phyloP scores from a whole-genome alignment of 2,797 vertebrate genomes.

The Epinephelus awoara region DNA sequence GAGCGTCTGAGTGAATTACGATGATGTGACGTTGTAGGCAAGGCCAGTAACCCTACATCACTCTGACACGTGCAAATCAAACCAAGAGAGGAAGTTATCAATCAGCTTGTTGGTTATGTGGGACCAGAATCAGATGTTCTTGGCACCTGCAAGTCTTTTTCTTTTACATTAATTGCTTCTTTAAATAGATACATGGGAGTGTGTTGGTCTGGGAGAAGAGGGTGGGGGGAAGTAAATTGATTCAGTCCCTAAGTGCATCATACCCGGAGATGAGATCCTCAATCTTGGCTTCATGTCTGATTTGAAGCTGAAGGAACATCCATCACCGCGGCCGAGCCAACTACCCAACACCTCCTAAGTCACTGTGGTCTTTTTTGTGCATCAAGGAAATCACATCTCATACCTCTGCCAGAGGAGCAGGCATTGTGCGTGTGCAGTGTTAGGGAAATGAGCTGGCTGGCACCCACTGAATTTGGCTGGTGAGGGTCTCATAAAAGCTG shows the following conservation, averaged over 20 bases:
- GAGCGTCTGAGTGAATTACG: slow-evolving; percentile 73
- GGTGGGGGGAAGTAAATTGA: slow-evolving; percentile 55
- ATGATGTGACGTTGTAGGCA: slow-evolving; percentile 62
- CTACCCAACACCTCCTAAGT: slow-evolving; percentile 35
- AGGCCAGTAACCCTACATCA: slow-evolving; percentile 78
- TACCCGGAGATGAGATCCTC: slow-evolving; percentile 52
- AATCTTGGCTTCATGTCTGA: slow-evolving; percentile 58
- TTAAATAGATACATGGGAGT: slow-evolving; percentile 63
- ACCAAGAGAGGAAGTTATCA: slow-evolving; percentile 70
- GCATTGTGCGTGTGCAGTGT: slow-evolving; percentile 8
- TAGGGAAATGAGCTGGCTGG: slow-evolving; percentile 53
- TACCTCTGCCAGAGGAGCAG: slow-evolving; percentile 33
- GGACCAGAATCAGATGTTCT: slow-evolving; percentile 61
- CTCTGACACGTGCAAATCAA: slow-evolving; percentile 77
- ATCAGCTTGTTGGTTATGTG: slow-evolving; percentile 72
- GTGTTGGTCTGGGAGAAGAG: slow-evolving; percentile 28
- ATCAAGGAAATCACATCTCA: slow-evolving; percentile 62
- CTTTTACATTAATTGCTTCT: slow-evolving; percentile 82
- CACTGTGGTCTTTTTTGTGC: slow-evolving; percentile 41
- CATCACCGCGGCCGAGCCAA: slow-evolving; percentile 51
- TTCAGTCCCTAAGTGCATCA: slow-evolving; percentile 60
- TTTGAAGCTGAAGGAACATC: slow-evolving; percentile 57
- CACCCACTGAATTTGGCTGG: slow-evolving; percentile 24
- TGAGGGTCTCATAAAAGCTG: slow-evolving; percentile 28
- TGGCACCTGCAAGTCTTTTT: slow-evolving; percentile 72